Conservation (phyloP, 2,113 vertebrate species). For the Rhinoptilus africanus region DNA sequence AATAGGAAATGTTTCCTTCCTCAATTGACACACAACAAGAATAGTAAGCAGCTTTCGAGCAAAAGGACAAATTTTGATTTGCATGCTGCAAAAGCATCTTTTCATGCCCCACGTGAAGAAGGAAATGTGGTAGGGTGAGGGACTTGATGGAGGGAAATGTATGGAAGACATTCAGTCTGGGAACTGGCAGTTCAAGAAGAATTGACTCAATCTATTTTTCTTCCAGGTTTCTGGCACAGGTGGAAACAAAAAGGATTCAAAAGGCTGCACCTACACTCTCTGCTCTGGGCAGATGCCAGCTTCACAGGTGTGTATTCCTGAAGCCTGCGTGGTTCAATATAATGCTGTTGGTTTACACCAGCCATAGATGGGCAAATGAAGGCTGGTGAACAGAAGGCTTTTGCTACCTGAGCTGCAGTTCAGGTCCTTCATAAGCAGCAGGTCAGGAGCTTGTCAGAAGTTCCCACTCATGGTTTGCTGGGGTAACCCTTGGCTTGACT, state of each 20-base stretch:
- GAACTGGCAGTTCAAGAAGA: background rate
- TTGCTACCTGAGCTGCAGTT: background rate
- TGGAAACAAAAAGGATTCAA: background rate
- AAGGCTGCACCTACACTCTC: fast-evolving
- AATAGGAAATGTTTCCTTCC: constrained; percentile 10
- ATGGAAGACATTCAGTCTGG: background rate
- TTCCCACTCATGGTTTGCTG: background rate
- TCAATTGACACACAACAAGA: background rate
- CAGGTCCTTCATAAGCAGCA: background rate
- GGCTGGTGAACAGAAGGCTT: background rate
- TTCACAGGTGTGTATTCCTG: background rate
- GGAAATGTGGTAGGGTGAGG: background rate
- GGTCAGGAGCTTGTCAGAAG: background rate
- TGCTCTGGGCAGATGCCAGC: background rate
- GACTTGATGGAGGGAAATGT: background rate
- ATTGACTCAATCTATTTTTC: background rate
- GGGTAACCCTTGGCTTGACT: background rate
- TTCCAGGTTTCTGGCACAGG: background rate
- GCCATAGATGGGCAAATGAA: background rate
- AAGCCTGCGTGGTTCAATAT: background rate
- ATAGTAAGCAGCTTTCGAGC: background rate
- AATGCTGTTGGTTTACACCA: background rate
- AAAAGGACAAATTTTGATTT: background rate
- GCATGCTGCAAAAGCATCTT: background rate
- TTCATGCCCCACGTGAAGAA: background rate